These are phyloP conservation scores for Aviceda subcristata DNA, from an alignment of 2,113 vertebrate species.

Conservation along the genomic window DNA sequence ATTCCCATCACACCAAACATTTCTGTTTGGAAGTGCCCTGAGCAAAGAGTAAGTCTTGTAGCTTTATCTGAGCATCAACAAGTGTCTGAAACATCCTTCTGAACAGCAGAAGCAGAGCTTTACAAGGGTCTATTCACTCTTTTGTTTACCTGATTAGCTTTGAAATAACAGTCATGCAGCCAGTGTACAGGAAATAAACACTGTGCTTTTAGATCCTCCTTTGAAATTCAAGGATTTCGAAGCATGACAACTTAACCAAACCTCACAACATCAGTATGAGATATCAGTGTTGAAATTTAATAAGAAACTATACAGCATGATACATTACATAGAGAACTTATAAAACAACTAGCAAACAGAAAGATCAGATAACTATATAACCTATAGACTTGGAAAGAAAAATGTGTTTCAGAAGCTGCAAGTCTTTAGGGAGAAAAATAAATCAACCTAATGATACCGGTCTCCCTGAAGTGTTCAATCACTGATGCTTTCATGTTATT, in stretches of 20 bases:
- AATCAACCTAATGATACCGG: background rate
- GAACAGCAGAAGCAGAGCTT: background rate
- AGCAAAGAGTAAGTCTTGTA: background rate
- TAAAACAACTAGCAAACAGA: background rate
- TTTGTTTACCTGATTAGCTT: background rate
- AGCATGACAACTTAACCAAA: background rate
- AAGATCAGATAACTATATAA: background rate
- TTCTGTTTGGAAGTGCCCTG: background rate
- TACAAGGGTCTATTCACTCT: background rate
- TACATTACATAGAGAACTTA: background rate
- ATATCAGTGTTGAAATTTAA: background rate
- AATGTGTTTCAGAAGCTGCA: background rate
- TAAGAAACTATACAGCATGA: background rate
- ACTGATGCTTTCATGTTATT: background rate
- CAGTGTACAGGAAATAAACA: background rate
- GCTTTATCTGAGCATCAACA: background rate
- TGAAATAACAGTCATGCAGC: background rate
- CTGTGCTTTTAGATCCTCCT: background rate
- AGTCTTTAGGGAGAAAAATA: constrained; percentile 13
- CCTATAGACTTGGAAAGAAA: background rate
- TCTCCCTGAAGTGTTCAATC: background rate
- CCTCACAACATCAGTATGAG: background rate
- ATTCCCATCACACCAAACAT: background rate
- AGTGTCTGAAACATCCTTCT: background rate
- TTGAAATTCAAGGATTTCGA: background rate